Evolutionary conservation across 35 echinoderm and acorn worm genomes (phyloP), one percentile per base, ranked within the genome.

Genomic region (Ptychodera flava): DNA sequence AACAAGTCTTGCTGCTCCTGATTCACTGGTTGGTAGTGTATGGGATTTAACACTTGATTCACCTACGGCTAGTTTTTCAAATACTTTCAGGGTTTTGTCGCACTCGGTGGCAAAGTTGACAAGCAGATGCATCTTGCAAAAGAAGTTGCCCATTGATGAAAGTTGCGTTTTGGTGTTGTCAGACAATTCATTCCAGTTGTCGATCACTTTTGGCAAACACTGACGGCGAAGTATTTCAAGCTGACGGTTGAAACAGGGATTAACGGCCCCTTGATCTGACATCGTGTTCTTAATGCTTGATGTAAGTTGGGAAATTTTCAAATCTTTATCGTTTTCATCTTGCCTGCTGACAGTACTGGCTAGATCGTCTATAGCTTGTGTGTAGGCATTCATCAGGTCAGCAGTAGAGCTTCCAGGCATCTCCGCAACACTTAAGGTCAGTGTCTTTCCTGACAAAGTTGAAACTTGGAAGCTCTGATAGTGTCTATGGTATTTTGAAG

Each of bases 1-100:
- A 30, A 95, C 80, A 30, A 95, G 52, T 32, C 93, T 33, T 33
- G 85, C 87, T 35, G 93, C 84, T 33, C 93, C 90, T 79, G 90
- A 36, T 36, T 89, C 90, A 90, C 80, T 53, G 1, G 78, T 28
- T 86, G 38, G 75, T 22, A 31, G 82, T 27, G 64, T 1, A 28
- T 32, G 30, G 31, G 36, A 81, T 82, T 27, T 77, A 77, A 76
- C 12, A 86, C 10, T 75, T 86, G 85, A 29, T 37, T 10, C 22
- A 77, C 78, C 93, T 89, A 0, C 87, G 85, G 31, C 80, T 85
- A 22, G 35, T 29, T 34, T 89, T 78, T 86, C 81, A 81, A 95
- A 76, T 45, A 90, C n/a, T 77, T 77, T 0, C n/a, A 75, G 85
- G 75, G 85, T 0, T 29, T 86, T 79, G n/a, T 36, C 83, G 87